Percentiles rank a stretch among this genome's conserved stretches.
phyloP scores from a whole-genome alignment of 2,113 vertebrate species.

The Xenopus borealis region DNA sequence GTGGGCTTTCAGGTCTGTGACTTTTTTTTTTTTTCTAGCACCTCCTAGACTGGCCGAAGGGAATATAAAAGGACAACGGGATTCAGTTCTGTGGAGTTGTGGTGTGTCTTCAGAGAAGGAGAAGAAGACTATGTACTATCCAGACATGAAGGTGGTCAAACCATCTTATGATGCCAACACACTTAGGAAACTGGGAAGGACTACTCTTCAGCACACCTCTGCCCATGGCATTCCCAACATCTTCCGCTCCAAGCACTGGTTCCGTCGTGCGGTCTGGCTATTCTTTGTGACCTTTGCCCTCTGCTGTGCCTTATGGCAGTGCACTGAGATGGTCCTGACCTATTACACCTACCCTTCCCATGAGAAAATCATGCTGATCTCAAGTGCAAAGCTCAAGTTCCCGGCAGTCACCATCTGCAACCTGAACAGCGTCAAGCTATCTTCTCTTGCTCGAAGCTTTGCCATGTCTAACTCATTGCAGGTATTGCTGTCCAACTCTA shows the following conservation, averaged over 20 bases:
- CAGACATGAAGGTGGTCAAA: constrained; percentile 26
- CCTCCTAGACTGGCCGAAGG: not conserved
- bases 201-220: constrained; percentile 42
- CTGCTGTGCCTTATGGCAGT: constrained; percentile 51
- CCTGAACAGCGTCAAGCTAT: constrained; percentile 45
- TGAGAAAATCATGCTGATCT: constrained; percentile 49
- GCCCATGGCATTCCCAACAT: constrained; percentile 50
- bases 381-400: constrained; percentile 46
- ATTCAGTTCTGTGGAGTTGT: not conserved
- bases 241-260: constrained; percentile 48
- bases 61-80: not conserved
- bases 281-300: constrained; percentile 44
- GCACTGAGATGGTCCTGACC: constrained; percentile 47
- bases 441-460: constrained; percentile 30
- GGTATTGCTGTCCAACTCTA: constrained; percentile 9
- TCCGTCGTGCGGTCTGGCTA: constrained; percentile 42
- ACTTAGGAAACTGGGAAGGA: constrained; percentile 17
- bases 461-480: constrained; percentile 38
- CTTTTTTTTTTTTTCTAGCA: constrained; percentile 3
- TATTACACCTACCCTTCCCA: constrained; percentile 50
- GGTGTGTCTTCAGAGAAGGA: not conserved
- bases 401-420: constrained; percentile 51
- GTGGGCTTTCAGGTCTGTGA: constrained; percentile 14
- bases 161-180: not conserved
- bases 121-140: constrained; percentile 13